These are phyloP conservation scores for Otolemur garnettii DNA, from an alignment of 2,113 vertebrate species.

Conservation along the genomic window DNA sequence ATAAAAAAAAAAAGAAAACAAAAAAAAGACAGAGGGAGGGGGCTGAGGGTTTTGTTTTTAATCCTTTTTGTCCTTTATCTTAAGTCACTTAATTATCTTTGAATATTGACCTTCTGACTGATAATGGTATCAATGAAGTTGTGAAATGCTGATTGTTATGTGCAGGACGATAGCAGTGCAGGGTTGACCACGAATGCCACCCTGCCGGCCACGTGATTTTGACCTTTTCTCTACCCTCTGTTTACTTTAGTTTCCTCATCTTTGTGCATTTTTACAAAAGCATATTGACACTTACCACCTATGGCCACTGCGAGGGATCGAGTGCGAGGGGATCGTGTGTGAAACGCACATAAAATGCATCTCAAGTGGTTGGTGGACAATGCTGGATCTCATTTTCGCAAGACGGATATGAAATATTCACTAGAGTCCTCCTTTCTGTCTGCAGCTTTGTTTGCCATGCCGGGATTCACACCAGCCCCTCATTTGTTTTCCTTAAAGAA, in stretches of 20 bases:
- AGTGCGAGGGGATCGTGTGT: neutral
- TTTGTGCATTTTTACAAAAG: neutral
- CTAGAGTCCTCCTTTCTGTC: neutral
- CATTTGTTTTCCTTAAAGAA: neutral
- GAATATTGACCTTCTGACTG: neutral
- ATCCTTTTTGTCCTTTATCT: neutral
- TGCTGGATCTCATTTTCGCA: neutral
- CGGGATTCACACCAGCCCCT: neutral
- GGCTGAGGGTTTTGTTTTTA: neutral
- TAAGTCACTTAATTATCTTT: neutral
- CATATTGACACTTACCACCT: neutral
- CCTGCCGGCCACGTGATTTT: neutral
- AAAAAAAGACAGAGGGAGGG: neutral
- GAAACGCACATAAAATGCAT: neutral
- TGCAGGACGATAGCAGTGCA: fast-evolving
- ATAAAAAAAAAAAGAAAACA: too few species aligned
- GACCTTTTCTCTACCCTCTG: neutral
- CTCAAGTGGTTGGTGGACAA: neutral
- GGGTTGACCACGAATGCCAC: neutral
- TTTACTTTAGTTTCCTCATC: neutral
- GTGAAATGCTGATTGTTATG: neutral
- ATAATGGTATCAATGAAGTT: neutral
- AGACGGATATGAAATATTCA: neutral
- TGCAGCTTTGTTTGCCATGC: neutral
- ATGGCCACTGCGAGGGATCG: neutral